Base-by-base conservation (phyloP, 2,888 invertebrate species). In the Pseudoips prasinana region DNA sequence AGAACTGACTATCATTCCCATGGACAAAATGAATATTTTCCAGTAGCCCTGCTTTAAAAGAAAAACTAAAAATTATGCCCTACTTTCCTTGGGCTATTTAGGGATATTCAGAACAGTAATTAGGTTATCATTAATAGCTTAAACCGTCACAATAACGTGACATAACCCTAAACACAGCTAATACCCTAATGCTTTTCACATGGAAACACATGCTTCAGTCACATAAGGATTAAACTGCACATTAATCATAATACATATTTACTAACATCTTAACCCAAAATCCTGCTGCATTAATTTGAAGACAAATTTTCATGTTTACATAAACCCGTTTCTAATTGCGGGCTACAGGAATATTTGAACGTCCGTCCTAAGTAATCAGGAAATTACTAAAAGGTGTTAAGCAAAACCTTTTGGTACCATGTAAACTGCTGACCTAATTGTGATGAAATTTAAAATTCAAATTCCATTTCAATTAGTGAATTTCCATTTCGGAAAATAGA, bases 271-370 rank as follows among this genome's bases (percentile, higher is more conserved):
- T 46, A 56, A 47, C 61, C 40, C 39, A 28, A 46, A 55, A 53
- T 48, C 42, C 42, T 34, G 42, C 33, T 47, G 40, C 60, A 56
- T 53, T 55, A 57, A 60, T 66, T 48, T 54, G 33, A 58, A 62
- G 63, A 59, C 57, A 64, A 66, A 65, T 63, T 57, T 58, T 50
- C 51, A 46, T 67, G 59, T 70, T 61, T 64, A 46, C 48, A 46
- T 53, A 55, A 51, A 45, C 51, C 58, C 50, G 41, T 46, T 45
- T 50, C 65, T 73, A 73, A 73, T 73, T 71, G 63, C 55, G 49
- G 46, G 45, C 42, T 50, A 49, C 43, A 47, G 38, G 51, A 46
- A 56, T 58, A 46, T 58, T 58, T 58, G 39, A 54, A 54, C 53
- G 46, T 18, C 50, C 26, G 25, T 46, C 55, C 55, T 54, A 47